A percentile compares a stretch with the other conserved stretches of the same genome.
phyloP scores from a whole-genome alignment of 2,888 invertebrate species.

The Molanna angustata region DNA sequence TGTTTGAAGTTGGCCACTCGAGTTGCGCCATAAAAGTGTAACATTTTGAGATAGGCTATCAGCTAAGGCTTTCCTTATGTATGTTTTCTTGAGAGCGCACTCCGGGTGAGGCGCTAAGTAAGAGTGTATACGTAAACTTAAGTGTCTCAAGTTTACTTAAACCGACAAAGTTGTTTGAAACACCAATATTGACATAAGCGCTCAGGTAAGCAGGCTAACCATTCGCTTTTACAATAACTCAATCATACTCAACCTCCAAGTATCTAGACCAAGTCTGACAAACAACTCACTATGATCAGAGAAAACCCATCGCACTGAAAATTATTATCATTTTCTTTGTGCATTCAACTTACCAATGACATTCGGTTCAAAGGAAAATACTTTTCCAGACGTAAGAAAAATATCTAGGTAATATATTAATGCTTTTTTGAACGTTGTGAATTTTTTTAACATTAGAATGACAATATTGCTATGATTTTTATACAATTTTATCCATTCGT shows the following conservation, averaged over 20 bases:
- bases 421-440: too few relatives aligned
- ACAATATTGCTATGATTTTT: too few relatives aligned
- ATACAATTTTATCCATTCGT: too few relatives aligned
- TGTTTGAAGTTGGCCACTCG: slow-evolving; percentile 2
- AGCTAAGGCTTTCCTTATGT: slow-evolving; percentile 6
- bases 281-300: too few relatives aligned
- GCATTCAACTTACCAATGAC: too few relatives aligned
- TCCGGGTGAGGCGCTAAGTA: slow-evolving; percentile 22
- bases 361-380: too few relatives aligned
- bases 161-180: slow-evolving; percentile 30
- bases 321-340: not conserved
- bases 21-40: slow-evolving; percentile 6
- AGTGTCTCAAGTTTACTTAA: slow-evolving; percentile 30
- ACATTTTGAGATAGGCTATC: slow-evolving; percentile 21
- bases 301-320: not conserved
- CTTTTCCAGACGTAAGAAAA: too few relatives aligned
- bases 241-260: slow-evolving; percentile 19
- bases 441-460: too few relatives aligned
- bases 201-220: slow-evolving; percentile 25
- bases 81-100: slow-evolving; percentile 9
- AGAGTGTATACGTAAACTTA: slow-evolving; percentile 27
- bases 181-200: slow-evolving; percentile 31
- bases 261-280: too few relatives aligned
- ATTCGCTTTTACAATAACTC: slow-evolving; percentile 28
- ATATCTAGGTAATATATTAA: too few relatives aligned